Evolutionary conservation across 2,888 invertebrate species (phyloP), one percentile per base, ranked within the genome.

Genomic region (Ormyrus rosae): DNA sequence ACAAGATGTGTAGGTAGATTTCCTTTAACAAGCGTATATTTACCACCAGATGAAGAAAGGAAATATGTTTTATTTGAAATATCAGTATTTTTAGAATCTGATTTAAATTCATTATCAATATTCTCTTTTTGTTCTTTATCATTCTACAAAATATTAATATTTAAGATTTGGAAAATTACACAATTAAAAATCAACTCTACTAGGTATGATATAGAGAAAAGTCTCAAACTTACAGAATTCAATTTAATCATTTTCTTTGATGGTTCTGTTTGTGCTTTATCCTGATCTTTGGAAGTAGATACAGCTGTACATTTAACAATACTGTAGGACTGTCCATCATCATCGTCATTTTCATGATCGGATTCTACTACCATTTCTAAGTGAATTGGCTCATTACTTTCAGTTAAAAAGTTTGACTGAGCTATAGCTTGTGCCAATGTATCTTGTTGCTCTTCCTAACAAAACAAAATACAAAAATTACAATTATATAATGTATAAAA

Each of bases 361-460:
- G 86, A 85, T 50, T 86, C 87, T 0, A 87, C 86, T 4, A 87
- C 85, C 87, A 89, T 88, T 80, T 90, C 88, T 79, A 88, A 78
- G n/a, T 89, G 86, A 6, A 89, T 85, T 60, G 85, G 77, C 5
- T 81, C 86, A 48, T 86, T 84, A 46, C 85, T 65, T 46, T 86
- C 86, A 13, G 87, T 87, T 5, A 87, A 61, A 77, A 86, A 88
- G 73, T 90, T 90, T 0, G 85, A 86, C 65, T 90, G 86, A 56
- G 87, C 88, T 87, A 90, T 90, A 5, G 90, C 88, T 71, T 87
- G 85, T 1, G 88, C 88, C 9, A 90, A 83, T 72, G 88, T 83
- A 76, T 90, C 90, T 46, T 84, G 84, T n/a, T 82, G 76, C 48
- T 78, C 79, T 1, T 84, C 83, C 85, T 88, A 60, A n/a, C 11